phyloP scores from a whole-genome alignment of 2,888 invertebrate genomes.

The Andrena fulva region DNA sequence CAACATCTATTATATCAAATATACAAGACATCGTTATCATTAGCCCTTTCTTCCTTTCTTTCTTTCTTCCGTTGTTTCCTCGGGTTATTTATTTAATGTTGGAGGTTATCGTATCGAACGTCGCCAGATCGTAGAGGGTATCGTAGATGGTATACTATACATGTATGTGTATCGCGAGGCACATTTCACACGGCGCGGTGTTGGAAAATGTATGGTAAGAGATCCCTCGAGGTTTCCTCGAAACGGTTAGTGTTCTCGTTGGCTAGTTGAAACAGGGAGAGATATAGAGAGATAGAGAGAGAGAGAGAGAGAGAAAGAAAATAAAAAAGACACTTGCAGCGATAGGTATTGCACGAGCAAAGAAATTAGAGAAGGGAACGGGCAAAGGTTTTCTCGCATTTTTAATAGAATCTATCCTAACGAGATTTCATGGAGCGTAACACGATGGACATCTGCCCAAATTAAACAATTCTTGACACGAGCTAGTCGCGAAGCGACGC shows the following conservation, averaged over 20 bases:
- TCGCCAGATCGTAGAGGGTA: constrained; percentile 44
- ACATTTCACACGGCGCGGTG: constrained; percentile 9
- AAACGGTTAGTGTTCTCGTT: background rate
- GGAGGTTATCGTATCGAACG: constrained; percentile 49
- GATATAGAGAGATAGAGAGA: too few species aligned
- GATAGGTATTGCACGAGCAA: background rate
- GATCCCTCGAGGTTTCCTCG: background rate
- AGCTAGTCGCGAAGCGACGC: constrained; percentile 38
- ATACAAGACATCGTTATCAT: constrained; percentile 15
- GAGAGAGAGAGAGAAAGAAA: background rate
- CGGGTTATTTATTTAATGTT: constrained; percentile 21
- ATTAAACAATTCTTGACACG: constrained; percentile 29
- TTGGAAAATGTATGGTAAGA: background rate
- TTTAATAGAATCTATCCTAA: background rate
- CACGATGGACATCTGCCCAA: constrained; percentile 6
- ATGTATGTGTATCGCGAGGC: constrained; percentile 3
- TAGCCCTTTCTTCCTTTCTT: constrained; percentile 44
- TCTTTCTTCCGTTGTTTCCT: background rate
- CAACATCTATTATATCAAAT: background rate
- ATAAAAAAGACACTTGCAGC: background rate
- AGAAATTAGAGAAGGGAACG: background rate
- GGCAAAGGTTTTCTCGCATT: background rate
- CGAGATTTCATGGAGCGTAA: background rate
- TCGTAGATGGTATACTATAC: constrained; percentile 25
- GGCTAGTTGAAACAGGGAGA: background rate